Percentiles rank a stretch among this genome's conserved stretches.
phyloP scores from a whole-genome alignment of 2,888 invertebrate species.

The Lymantria monacha region DNA sequence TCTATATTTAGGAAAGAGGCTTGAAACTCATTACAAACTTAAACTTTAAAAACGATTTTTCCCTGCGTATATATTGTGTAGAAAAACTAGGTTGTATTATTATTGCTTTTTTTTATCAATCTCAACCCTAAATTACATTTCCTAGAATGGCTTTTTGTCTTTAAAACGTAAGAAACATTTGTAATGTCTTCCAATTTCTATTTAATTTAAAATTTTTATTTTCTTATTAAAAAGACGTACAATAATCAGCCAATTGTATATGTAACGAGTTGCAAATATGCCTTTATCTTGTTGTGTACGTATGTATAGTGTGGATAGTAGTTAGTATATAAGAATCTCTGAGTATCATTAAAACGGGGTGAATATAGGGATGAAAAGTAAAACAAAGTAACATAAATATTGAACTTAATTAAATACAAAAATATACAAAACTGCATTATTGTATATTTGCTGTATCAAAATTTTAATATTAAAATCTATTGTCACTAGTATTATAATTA shows the following conservation, averaged over 20 bases:
- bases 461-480: no score
- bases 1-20: no score
- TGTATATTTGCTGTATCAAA: no score
- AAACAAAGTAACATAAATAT: background rate
- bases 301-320: conserved; percentile 48
- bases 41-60: no score
- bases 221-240: conserved; percentile 29
- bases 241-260: conserved; percentile 39
- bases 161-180: background rate
- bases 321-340: conserved; percentile 61
- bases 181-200: background rate
- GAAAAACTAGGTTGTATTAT: no score
- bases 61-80: no score
- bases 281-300: conserved; percentile 65
- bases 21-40: no score
- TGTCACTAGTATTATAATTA: no score
- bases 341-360: conserved; percentile 1
- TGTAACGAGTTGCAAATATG: conserved; percentile 56
- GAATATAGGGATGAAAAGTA: conserved; percentile 10
- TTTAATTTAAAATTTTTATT: background rate
- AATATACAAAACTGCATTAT: no score
- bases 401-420: no score
- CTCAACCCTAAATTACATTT: background rate
- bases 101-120: no score
- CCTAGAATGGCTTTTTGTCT: background rate